These are phyloP conservation scores for Pachypeltis micranthus DNA, from an alignment of 1,140 invertebrate genomes.

Conservation along the genomic window DNA sequence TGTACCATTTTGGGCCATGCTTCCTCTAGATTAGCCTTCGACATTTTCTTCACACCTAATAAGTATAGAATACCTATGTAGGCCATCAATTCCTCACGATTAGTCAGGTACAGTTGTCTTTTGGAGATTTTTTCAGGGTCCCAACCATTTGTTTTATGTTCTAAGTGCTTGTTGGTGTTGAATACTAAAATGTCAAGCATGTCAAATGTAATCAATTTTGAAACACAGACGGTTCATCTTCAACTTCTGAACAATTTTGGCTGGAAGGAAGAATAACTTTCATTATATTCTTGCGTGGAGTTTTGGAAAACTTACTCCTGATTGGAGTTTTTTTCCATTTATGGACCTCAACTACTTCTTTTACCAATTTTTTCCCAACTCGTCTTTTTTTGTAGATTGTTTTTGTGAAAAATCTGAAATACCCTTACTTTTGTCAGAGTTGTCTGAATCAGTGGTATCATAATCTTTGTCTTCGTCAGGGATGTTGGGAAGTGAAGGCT, in stretches of 20 bases:
- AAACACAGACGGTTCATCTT: conserved; percentile 11
- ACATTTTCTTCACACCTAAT: background rate
- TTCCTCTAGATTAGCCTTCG: background rate
- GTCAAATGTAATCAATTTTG: background rate
- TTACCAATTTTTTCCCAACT: background rate
- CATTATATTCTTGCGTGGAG: conserved; percentile 12
- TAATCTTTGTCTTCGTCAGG: background rate
- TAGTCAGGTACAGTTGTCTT: background rate
- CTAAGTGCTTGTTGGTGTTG: conserved; percentile 2
- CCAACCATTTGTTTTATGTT: background rate
- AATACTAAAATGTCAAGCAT: conserved; percentile 5
- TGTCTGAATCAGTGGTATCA: background rate
- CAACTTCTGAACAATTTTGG: conserved; percentile 5
- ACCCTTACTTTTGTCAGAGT: background rate
- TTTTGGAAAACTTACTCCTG: conserved; percentile 12
- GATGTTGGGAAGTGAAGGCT: background rate
- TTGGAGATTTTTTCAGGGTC: conserved; percentile 1
- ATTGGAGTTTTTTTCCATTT: conserved; percentile 13
- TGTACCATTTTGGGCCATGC: background rate
- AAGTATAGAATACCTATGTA: conserved; percentile 9
- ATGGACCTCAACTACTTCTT: background rate
- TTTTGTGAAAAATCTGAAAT: background rate
- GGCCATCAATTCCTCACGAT: conserved; percentile 4
- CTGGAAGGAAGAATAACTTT: conserved; percentile 1
- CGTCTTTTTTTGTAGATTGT: background rate